phyloP scores from a whole-genome alignment of 2,888 invertebrate genomes.

The Cephus sareptanus region DNA sequence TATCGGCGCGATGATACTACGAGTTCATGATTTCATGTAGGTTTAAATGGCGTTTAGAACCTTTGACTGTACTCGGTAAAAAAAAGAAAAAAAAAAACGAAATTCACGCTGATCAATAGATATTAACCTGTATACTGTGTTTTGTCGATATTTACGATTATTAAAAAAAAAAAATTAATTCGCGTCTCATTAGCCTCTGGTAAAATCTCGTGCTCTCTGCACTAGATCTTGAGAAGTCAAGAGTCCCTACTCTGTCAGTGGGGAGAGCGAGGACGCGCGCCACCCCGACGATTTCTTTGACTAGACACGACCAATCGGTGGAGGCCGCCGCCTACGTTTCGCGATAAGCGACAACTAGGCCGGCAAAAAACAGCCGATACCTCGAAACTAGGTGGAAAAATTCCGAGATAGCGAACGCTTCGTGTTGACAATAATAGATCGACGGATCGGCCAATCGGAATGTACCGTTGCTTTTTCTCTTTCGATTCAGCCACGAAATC shows the following conservation, averaged over 20 bases:
- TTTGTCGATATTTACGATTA: background rate
- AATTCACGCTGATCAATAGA: background rate
- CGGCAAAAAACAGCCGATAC: slow-evolving; percentile 61
- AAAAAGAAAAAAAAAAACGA: background rate
- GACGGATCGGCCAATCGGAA: background rate
- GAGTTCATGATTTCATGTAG: slow-evolving; percentile 57
- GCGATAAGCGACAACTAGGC: slow-evolving; percentile 47
- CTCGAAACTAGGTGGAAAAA: slow-evolving; percentile 63
- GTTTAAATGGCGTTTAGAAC: slow-evolving; percentile 61
- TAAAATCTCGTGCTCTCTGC: slow-evolving; percentile 34
- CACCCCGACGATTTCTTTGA: slow-evolving; percentile 7
- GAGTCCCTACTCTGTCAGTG: slow-evolving; percentile 47
- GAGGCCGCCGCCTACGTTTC: background rate
- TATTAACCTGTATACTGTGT: background rate
- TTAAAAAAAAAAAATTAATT: background rate
- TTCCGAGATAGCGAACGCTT: slow-evolving; percentile 49
- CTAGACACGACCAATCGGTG: background rate
- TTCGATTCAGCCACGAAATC: background rate
- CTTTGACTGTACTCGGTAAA: slow-evolving; percentile 44
- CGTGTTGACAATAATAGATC: slow-evolving; percentile 3
- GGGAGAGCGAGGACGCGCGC: slow-evolving; percentile 40
- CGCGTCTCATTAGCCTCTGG: background rate
- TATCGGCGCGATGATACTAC: background rate
- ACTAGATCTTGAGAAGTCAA: slow-evolving; percentile 54
- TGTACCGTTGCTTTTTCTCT: background rate